These are phyloP conservation scores for Pristionchus arcanus DNA, from an alignment of 2,888 invertebrate species.

Conservation along the genomic window DNA sequence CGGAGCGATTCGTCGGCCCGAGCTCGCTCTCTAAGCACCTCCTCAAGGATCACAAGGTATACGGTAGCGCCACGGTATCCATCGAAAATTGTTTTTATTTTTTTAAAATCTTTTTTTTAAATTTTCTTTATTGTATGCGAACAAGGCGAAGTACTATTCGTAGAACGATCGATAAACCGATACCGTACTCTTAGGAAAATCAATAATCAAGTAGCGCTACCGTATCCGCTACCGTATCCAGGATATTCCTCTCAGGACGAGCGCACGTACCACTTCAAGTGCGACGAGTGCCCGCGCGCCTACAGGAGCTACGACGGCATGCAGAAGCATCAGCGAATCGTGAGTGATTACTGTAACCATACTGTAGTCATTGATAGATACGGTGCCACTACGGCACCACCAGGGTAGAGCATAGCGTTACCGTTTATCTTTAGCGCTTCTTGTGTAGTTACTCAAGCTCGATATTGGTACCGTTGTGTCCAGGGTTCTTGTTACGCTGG, in stretches of 20 bases:
- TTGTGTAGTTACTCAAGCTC: no score
- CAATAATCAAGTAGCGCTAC: neutral
- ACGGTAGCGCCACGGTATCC: neutral
- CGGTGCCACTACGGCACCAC: neutral
- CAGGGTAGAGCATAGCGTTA: no score
- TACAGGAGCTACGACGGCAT: slow-evolving; percentile 13
- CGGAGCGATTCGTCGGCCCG: slow-evolving; percentile 24
- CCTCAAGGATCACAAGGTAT: slow-evolving; percentile 42
- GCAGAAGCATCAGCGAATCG: slow-evolving; percentile 46
- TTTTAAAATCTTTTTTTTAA: neutral
- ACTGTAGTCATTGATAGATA: no score
- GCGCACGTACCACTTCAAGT: slow-evolving; percentile 17
- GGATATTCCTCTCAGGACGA: neutral
- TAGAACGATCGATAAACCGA: neutral
- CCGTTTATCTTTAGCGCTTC: no score
- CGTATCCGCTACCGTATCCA: neutral
- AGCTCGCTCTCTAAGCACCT: slow-evolving; percentile 18
- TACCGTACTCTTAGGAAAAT: neutral
- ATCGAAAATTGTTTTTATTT: no score
- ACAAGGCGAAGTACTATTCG: neutral
- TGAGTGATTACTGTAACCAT: no score
- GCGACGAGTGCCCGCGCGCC: slow-evolving; percentile 47
- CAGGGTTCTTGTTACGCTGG: neutral
- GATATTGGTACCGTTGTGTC: neutral
- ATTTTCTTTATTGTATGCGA: no score